Conservation (phyloP, 1,140 invertebrate species). For the Zophobas atratus region DNA sequence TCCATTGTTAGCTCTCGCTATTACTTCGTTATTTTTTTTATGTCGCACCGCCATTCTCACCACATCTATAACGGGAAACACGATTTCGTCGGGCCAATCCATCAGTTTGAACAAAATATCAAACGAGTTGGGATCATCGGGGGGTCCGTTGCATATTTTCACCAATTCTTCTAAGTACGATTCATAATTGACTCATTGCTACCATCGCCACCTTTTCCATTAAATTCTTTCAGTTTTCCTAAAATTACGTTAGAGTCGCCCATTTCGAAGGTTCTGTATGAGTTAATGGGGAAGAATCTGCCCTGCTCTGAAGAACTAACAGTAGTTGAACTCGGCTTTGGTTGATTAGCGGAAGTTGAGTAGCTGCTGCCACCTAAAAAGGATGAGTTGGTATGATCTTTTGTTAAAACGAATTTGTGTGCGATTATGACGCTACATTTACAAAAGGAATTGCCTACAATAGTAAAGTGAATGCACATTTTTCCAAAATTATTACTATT, state of each 20-base stretch:
- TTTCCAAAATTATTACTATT: too few relatives aligned
- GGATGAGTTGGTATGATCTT: not conserved
- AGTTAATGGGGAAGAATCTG: constrained; percentile 69
- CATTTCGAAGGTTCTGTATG: constrained; percentile 68
- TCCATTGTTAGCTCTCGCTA: constrained; percentile 71
- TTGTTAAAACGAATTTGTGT: too few relatives aligned
- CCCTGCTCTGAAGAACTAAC: constrained; percentile 21
- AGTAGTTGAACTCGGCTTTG: constrained; percentile 35
- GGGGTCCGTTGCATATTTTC: constrained; percentile 72
- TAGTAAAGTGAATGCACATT: too few relatives aligned
- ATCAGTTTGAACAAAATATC: constrained; percentile 79
- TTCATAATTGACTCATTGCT: constrained; percentile 69
- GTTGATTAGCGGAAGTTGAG: constrained; percentile 64
- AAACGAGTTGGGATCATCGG: constrained; percentile 69
- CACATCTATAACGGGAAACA: constrained; percentile 92
- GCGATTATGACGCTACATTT: too few relatives aligned
- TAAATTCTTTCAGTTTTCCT: constrained; percentile 83
- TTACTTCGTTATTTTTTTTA: constrained; percentile 73
- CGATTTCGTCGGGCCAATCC: constrained; percentile 84
- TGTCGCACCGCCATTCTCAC: constrained; percentile 83
- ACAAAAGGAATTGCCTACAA: too few relatives aligned
- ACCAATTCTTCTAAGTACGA: constrained; percentile 73
- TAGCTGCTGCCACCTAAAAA: constrained; percentile 71
- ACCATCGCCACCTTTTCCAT: constrained; percentile 73
- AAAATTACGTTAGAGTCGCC: constrained; percentile 70